Percentiles rank a stretch among this genome's conserved stretches.
Conservation (phyloP, 2,888 invertebrate species). For the Nemotelus pantherinus region DNA sequence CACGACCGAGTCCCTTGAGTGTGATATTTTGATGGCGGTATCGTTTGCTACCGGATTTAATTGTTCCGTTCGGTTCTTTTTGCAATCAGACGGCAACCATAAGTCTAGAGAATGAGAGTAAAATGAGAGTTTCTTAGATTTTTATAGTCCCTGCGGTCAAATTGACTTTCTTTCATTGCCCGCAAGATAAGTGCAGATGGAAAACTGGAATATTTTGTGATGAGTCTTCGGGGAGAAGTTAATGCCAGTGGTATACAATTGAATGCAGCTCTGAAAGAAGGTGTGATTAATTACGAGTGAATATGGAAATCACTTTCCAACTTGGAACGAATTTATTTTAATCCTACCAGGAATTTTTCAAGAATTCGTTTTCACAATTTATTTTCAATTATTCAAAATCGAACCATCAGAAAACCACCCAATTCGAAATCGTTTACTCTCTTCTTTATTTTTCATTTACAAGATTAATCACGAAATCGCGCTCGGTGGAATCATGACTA, state of each 20-base stretch:
- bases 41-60: constrained; percentile 41
- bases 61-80: constrained; percentile 30
- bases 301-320: not conserved
- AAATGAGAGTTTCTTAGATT: constrained; percentile 22
- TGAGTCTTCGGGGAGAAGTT: constrained; percentile 36
- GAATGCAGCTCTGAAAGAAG: not conserved
- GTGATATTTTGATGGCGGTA: constrained; percentile 42
- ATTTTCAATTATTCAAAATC: not conserved
- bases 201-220: constrained; percentile 23
- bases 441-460: constrained; percentile 11
- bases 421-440: not conserved
- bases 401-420: not conserved
- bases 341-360: not conserved
- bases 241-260: constrained; percentile 17
- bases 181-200: not conserved
- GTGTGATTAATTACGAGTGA: not conserved
- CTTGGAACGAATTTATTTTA: not conserved
- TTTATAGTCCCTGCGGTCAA: constrained; percentile 33
- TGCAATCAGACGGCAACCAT: constrained; percentile 16
- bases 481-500: constrained; percentile 12
- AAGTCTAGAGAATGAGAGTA: not conserved
- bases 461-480: constrained; percentile 27
- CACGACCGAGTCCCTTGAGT: constrained; percentile 31
- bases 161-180: not conserved
- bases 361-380: not conserved